Evolutionary conservation across 1,140 invertebrate genomes (phyloP), one percentile per base, ranked within the genome.

Genomic region (Latrodectus geometricus): DNA sequence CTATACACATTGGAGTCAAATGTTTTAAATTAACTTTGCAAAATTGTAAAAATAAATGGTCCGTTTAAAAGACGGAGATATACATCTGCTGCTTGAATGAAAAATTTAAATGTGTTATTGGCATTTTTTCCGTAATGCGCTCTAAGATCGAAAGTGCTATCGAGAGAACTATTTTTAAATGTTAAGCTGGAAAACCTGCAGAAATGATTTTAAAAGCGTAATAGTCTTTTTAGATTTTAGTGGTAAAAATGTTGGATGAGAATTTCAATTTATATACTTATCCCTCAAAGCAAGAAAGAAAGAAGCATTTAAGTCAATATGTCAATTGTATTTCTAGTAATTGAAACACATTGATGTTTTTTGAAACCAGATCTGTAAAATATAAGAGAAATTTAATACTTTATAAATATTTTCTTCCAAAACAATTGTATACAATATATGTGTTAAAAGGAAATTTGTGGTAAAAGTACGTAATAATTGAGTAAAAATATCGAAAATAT

Each of bases 21-120:
- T 66, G 72, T 23, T 83, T 83, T 83, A 83, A 73, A 79, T 79
- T 79, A 79, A 79, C 77, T 65, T 83, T 83, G 54, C 52, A 74
- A 83, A 83, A 75, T 83, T 74, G 72, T 83, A 75, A 83, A 83
- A 83, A 56, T 75, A 83, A 83, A 83, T 83, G 81, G 35, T 73
- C 52, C 81, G 72, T 74, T 83, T 83, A 83, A 83, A 68, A 79
- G 56, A 52, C 50, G 68, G 81, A 83, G 81, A 83, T 83, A 65
- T 73, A 70, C 74, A 65, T 83, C 81, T 14, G 81, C 17, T 74
- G 56, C 54, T 54, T 54, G 70, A 23, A 68, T 7, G 35, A 76
- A 84, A 84, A 76, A 68, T 73, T 35, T 54, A 76, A 84, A 69
- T 76, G 82, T 84, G 82, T 61, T 84, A 84, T 84, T 84, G 82